Percentiles rank a stretch among this genome's conserved stretches.
These are phyloP conservation scores for Drosophila simulans DNA, from an alignment of 1,140 invertebrate species.

Conservation along the genomic window DNA sequence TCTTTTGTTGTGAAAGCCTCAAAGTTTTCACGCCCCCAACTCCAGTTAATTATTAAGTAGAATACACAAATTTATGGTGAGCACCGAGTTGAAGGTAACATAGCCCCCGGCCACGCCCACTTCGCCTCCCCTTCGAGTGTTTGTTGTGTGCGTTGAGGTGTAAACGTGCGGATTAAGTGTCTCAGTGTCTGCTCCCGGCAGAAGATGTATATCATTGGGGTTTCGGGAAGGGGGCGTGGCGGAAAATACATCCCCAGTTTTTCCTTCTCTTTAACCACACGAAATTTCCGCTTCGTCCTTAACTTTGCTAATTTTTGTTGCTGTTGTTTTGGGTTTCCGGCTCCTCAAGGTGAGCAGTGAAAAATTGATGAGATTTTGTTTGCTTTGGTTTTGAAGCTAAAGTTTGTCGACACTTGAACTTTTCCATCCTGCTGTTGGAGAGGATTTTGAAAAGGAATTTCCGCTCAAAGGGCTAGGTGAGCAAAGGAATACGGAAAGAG, in stretches of 20 bases:
- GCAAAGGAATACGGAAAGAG: slow-evolving; percentile 4
- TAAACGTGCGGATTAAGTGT: slow-evolving; percentile 81
- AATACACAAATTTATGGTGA: slow-evolving; percentile 74
- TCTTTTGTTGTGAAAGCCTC: slow-evolving; percentile 24
- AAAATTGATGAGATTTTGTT: slow-evolving; percentile 76
- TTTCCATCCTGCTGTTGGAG: slow-evolving; percentile 13
- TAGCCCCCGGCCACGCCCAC: slow-evolving; percentile 17
- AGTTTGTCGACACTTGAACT: slow-evolving; percentile 52
- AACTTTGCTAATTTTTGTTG: slow-evolving; percentile 62
- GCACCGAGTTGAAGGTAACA: slow-evolving; percentile 25
- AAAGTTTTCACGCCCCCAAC: slow-evolving; percentile 33
- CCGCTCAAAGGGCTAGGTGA: slow-evolving; percentile 19
- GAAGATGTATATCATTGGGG: slow-evolving; percentile 58
- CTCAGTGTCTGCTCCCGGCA: slow-evolving; percentile 56
- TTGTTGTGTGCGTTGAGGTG: slow-evolving; percentile 76
- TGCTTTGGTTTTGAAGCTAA: slow-evolving; percentile 44
- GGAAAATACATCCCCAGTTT: background rate
- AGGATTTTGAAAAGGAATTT: slow-evolving; percentile 34
- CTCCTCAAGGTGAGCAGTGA: slow-evolving; percentile 61
- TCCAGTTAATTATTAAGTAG: slow-evolving; percentile 79
- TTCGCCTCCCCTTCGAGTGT: slow-evolving; percentile 15
- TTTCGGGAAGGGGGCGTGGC: slow-evolving; percentile 10
- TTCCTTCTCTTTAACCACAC: slow-evolving; percentile 8
- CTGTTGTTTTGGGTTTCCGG: slow-evolving; percentile 8
- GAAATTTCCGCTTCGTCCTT: slow-evolving; percentile 55